A percentile compares a stretch with the other conserved stretches of the same genome.
Evolutionary conservation across 2,113 vertebrate species (phyloP).

Genomic region (Xenotilapia longispinis): DNA sequence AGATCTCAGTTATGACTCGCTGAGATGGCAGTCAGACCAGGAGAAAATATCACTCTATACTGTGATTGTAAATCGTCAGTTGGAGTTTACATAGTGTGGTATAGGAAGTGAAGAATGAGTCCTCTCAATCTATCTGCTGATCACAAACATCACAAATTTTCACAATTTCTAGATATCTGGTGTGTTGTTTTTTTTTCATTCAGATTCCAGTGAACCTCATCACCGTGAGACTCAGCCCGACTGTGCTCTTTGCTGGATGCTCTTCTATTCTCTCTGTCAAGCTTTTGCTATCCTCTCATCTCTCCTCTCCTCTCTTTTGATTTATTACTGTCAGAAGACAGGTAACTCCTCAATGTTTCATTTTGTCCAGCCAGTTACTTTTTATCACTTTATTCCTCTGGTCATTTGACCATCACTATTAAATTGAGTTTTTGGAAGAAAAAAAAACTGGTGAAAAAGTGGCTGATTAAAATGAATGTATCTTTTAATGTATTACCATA

Average conservation of each 20-base stretch:
- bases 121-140: background rate
- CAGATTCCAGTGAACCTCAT: background rate
- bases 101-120: background rate
- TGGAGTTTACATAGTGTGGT: background rate
- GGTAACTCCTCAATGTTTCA: background rate
- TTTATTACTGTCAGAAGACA: background rate
- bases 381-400: background rate
- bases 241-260: background rate
- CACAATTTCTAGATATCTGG: background rate
- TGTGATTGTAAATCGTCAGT: background rate
- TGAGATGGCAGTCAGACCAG: background rate
- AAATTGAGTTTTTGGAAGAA: fast-evolving
- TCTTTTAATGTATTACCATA: background rate
- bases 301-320: background rate
- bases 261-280: background rate
- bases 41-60: background rate
- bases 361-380: background rate
- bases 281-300: background rate
- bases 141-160: background rate
- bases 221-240: background rate
- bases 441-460: background rate
- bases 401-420: background rate
- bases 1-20: background rate
- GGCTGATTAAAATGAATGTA: background rate
- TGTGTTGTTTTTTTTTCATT: background rate